Evolutionary conservation across 2,888 invertebrate genomes (phyloP).

Genomic region (Parascotia fuliginaria): DNA sequence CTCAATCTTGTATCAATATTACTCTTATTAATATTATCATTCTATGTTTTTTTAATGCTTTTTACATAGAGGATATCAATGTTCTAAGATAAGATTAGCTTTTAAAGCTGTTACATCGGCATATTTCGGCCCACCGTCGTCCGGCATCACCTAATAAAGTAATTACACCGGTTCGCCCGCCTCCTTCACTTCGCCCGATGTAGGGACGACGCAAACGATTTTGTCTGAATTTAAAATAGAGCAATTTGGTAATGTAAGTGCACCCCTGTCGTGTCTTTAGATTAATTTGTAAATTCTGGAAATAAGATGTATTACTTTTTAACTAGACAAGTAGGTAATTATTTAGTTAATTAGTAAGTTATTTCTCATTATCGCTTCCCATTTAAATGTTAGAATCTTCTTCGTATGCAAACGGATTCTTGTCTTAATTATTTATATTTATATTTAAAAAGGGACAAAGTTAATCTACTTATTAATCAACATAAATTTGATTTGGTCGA

Average conservation of each 20-base stretch:
- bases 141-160: conserved; percentile 72
- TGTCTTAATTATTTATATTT: too few species aligned
- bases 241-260: conserved; percentile 39
- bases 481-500: too few species aligned
- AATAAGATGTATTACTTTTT: background rate
- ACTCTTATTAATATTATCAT: too few species aligned
- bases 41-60: background rate
- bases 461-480: too few species aligned
- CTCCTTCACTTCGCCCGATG: conserved; percentile 26
- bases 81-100: conserved; percentile 27
- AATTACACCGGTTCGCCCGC: conserved; percentile 59
- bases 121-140: conserved; percentile 58
- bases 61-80: conserved; percentile 16
- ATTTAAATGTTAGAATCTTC: too few species aligned
- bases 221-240: conserved; percentile 45
- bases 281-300: conserved; percentile 24
- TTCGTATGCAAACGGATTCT: too few species aligned
- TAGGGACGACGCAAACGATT: conserved; percentile 44
- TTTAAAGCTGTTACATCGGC: conserved; percentile 48
- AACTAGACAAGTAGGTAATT: background rate
- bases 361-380: too few species aligned
- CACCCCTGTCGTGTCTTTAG: conserved; percentile 23
- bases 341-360: too few species aligned
- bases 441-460: too few species aligned
- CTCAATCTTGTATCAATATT: too few species aligned